phyloP scores from a whole-genome alignment of 2,797 vertebrate species.

The Gadopsis marmoratus region DNA sequence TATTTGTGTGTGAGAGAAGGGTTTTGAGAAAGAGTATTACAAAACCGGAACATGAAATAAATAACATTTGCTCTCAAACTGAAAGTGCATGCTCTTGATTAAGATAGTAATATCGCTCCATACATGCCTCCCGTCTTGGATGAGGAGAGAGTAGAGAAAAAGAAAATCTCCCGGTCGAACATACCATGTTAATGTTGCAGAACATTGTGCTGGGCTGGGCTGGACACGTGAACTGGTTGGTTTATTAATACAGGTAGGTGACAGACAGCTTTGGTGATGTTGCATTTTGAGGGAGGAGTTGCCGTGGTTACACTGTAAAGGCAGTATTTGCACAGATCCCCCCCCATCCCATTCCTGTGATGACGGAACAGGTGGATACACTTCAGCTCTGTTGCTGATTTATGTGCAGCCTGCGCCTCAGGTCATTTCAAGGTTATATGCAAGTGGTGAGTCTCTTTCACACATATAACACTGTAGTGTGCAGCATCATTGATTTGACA shows the following conservation, averaged over 20 bases:
- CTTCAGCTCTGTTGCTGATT: constrained; percentile 38
- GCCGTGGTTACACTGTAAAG: constrained; percentile 82
- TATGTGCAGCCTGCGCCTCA: constrained; percentile 23
- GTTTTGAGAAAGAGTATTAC: too few species aligned
- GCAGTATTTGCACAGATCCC: constrained; percentile 48
- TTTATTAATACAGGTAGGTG: constrained; percentile 72
- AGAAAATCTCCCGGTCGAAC: constrained; percentile 45
- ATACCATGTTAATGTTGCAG: constrained; percentile 63
- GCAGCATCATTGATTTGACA: neutral
- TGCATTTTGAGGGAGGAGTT: constrained; percentile 80
- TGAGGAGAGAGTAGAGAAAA: constrained; percentile 12
- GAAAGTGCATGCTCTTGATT: too few species aligned
- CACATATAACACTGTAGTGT: neutral
- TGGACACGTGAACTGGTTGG: constrained; percentile 67
- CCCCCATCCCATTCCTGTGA: constrained; percentile 7
- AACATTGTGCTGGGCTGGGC: constrained; percentile 54
- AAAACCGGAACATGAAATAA: too few species aligned
- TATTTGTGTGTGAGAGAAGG: too few species aligned
- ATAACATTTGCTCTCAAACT: too few species aligned
- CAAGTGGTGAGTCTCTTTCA: constrained; percentile 7
- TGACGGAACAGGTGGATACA: constrained; percentile 70
- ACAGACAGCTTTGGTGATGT: constrained; percentile 63
- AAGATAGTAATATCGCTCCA: too few species aligned
- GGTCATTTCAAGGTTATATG: constrained; percentile 81
- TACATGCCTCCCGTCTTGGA: constrained; percentile 63